Evolutionary conservation across 1,140 invertebrate genomes (phyloP).

Genomic region (Lepidurus apus): DNA sequence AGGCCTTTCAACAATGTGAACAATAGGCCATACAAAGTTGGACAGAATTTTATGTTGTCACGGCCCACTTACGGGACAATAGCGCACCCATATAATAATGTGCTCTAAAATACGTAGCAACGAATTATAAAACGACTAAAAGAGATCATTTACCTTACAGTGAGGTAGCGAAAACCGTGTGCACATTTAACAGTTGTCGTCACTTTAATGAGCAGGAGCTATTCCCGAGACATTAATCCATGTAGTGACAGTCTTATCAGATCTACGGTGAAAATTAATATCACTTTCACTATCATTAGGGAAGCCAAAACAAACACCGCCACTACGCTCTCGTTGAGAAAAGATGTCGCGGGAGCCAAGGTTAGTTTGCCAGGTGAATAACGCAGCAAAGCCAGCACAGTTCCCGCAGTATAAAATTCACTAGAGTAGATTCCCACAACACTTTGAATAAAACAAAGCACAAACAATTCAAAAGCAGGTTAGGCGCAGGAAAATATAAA

Average conservation of each 20-base stretch:
- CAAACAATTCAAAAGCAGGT: neutral
- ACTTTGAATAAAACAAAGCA: neutral
- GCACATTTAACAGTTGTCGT: too few species aligned
- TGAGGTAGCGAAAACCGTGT: too few species aligned
- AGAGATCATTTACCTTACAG: too few species aligned
- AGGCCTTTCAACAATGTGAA: slow-evolving; percentile 13
- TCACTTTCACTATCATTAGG: neutral
- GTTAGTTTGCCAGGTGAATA: neutral
- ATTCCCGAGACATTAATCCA: neutral
- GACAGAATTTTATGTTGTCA: neutral
- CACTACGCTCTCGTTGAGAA: neutral
- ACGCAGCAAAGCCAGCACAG: neutral
- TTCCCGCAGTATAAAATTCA: neutral
- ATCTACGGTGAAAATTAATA: neutral
- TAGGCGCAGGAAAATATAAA: too few species aligned
- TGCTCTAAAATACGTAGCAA: too few species aligned
- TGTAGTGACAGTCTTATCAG: neutral
- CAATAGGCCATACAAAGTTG: slow-evolving; percentile 1
- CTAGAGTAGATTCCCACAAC: neutral
- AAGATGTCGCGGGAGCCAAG: neutral
- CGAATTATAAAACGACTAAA: too few species aligned
- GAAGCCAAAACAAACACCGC: slow-evolving; percentile 15
- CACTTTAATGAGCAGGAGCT: neutral
- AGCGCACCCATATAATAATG: neutral
- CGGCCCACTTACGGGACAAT: neutral